A percentile compares a stretch with the other conserved stretches of the same genome.
phyloP scores from a whole-genome alignment of 2,888 invertebrate species.

The Gerris lacustris region DNA sequence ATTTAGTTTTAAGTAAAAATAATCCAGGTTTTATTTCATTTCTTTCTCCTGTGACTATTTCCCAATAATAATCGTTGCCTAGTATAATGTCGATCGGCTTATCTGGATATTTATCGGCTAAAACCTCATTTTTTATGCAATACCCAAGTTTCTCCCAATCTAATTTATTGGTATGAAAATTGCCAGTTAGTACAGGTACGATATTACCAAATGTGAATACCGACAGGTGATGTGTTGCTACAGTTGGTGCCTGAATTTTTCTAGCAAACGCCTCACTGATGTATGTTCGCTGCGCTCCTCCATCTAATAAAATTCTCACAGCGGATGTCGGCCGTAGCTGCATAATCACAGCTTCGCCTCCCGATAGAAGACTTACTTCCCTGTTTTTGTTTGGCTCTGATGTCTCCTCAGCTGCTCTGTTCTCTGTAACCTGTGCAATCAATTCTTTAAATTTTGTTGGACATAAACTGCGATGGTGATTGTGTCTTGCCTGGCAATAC shows the following conservation, averaged over 20 bases:
- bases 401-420: too few species aligned
- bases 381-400: too few species aligned
- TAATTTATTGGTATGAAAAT: not conserved
- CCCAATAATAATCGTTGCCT: not conserved
- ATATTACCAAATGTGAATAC: slow-evolving; percentile 1
- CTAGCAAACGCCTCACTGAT: not conserved
- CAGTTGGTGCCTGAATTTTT: not conserved
- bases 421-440: too few species aligned
- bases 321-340: not conserved
- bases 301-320: not conserved
- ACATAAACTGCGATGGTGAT: not conserved
- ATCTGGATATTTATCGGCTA: not conserved
- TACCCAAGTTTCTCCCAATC: not conserved
- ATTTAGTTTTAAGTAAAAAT: not conserved
- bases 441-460: too few species aligned
- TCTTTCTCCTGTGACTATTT: not conserved
- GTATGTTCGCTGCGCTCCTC: not conserved
- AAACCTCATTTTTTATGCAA: too few species aligned
- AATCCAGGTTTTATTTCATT: not conserved
- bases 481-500: not conserved
- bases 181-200: not conserved
- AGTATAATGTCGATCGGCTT: not conserved
- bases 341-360: not conserved
- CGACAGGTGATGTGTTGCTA: not conserved
- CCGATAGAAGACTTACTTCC: not conserved